Conservation (phyloP, 2,113 vertebrate genomes). For the Alligator mississippiensis region DNA sequence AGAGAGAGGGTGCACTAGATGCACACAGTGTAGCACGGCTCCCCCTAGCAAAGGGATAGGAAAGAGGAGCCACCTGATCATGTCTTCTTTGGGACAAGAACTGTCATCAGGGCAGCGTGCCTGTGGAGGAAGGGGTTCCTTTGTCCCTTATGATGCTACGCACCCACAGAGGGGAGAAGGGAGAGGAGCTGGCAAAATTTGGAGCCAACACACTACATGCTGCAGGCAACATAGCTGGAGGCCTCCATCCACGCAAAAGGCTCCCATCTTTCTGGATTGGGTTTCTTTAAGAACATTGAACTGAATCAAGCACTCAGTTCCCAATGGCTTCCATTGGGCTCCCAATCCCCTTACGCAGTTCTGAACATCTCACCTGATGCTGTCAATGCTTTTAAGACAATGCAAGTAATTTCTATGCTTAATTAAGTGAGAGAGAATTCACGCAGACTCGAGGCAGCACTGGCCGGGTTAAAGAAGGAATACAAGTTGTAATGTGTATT, state of each 20-base stretch:
- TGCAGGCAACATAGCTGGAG: not conserved
- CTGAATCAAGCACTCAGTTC: not conserved
- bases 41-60: not conserved
- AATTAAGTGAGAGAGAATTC: not conserved
- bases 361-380: not conserved
- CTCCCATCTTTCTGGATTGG: not conserved
- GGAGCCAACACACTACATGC: not conserved
- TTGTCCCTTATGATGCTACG: not conserved
- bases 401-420: not conserved
- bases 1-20: not conserved
- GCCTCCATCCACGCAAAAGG: fast-evolving
- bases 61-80: not conserved
- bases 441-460: not conserved
- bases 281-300: not conserved
- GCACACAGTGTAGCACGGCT: not conserved
- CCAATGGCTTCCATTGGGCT: not conserved
- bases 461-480: constrained; percentile 29
- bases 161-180: not conserved
- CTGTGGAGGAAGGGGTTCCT: not conserved
- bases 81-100: not conserved
- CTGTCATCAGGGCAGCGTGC: not conserved
- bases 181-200: not conserved
- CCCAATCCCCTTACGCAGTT: not conserved
- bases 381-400: not conserved
- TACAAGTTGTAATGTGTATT: constrained; percentile 49